phyloP scores from a whole-genome alignment of 1,140 invertebrate species.

The Vollenhovia emeryi region DNA sequence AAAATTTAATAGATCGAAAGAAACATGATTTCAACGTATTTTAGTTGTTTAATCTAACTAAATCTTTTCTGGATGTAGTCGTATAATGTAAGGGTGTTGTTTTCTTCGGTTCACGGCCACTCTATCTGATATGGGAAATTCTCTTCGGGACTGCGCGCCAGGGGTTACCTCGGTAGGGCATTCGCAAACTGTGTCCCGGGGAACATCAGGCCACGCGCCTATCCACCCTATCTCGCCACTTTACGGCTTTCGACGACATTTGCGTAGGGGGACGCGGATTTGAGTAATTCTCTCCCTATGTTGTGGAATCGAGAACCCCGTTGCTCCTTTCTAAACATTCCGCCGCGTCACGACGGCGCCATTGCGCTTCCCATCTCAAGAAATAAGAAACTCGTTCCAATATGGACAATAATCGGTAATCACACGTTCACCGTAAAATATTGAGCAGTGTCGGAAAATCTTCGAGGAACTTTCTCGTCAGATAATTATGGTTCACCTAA shows the following conservation, averaged over 20 bases:
- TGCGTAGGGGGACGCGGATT: background rate
- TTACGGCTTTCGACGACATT: slow-evolving; percentile 30
- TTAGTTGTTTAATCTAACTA: too few species aligned
- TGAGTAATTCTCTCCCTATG: slow-evolving; percentile 11
- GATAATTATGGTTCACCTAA: background rate
- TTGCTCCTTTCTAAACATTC: slow-evolving; percentile 10
- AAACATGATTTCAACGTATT: too few species aligned
- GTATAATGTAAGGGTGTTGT: background rate
- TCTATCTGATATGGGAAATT: slow-evolving; percentile 58
- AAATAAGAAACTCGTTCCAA: slow-evolving; percentile 11
- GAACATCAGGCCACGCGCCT: slow-evolving; percentile 55
- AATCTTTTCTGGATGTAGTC: too few species aligned
- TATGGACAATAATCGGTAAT: background rate
- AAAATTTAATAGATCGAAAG: too few species aligned
- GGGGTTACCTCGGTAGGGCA: slow-evolving; percentile 56
- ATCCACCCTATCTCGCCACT: slow-evolving; percentile 41
- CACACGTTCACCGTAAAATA: background rate
- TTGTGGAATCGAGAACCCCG: slow-evolving; percentile 10
- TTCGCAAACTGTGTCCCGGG: slow-evolving; percentile 57
- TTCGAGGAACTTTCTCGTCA: background rate
- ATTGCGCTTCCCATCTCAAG: background rate
- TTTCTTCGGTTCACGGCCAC: slow-evolving; percentile 42
- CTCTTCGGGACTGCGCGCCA: slow-evolving; percentile 30
- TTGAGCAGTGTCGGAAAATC: background rate
- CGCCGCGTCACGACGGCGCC: background rate